These are phyloP conservation scores for Tragelaphus strepsiceros DNA, from an alignment of 2,113 vertebrate species.

Conservation along the genomic window DNA sequence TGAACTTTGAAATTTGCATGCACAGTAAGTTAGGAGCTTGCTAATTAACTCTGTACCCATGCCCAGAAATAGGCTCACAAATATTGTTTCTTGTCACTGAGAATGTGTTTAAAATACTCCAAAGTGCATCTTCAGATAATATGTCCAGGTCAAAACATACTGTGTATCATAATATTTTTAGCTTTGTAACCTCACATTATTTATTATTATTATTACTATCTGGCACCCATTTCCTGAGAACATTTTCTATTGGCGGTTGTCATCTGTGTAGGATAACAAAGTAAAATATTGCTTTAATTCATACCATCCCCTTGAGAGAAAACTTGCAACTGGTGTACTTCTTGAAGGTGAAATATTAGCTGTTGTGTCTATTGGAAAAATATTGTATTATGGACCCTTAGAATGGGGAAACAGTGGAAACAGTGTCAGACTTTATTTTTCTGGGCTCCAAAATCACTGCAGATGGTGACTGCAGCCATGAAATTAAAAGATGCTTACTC, in stretches of 20 bases:
- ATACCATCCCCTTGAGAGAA: neutral
- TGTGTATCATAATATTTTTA: conserved; percentile 51
- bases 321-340: neutral
- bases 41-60: conserved; percentile 61
- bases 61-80: conserved; percentile 50
- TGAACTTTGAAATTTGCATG: conserved; percentile 68
- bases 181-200: neutral
- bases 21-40: conserved; percentile 46
- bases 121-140: conserved; percentile 30
- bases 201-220: neutral
- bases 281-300: neutral
- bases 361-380: neutral
- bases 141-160: conserved; percentile 24
- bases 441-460: too few relatives aligned
- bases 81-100: conserved; percentile 57
- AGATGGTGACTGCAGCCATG: too few relatives aligned
- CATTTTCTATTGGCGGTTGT: neutral
- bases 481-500: too few relatives aligned
- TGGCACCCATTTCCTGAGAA: neutral
- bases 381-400: neutral
- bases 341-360: neutral
- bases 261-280: neutral
- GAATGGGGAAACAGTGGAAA: neutral
- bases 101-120: conserved; percentile 46
- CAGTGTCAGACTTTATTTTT: too few relatives aligned